phyloP scores from a whole-genome alignment of 2,888 invertebrate species.

The Liopterus haemorrhoidalis region DNA sequence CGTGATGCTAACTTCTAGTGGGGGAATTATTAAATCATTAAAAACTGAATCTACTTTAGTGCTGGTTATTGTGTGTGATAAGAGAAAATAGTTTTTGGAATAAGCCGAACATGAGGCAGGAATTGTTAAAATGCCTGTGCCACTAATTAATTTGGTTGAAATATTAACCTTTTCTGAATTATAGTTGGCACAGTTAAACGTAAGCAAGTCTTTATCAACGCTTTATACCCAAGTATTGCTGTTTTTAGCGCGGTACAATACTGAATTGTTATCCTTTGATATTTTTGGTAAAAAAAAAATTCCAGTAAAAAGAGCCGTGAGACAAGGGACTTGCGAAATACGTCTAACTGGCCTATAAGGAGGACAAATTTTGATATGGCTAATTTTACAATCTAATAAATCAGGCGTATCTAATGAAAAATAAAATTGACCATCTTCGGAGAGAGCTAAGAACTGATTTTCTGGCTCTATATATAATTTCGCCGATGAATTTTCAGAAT shows the following conservation, averaged over 20 bases:
- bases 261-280: not conserved
- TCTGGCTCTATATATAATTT: constrained; percentile 7
- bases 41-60: not conserved
- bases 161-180: no score
- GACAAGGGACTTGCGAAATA: constrained; percentile 10
- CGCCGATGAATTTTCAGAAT: no score
- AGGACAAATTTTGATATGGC: constrained; percentile 9
- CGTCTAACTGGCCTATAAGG: constrained; percentile 7
- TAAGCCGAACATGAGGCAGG: constrained; percentile 10
- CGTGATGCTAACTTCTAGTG: not conserved
- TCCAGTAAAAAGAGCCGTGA: constrained; percentile 7
- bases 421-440: constrained; percentile 13
- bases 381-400: constrained; percentile 1
- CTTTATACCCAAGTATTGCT: constrained; percentile 15
- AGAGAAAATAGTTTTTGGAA: constrained; percentile 7
- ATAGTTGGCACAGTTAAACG: no score
- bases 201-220: constrained; percentile 10
- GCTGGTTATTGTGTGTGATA: constrained; percentile 5
- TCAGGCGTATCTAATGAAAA: constrained; percentile 4
- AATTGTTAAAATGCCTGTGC: constrained; percentile 7
- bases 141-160: not conserved
- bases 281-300: constrained; percentile 7
- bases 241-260: constrained; percentile 10
- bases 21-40: constrained; percentile 6
- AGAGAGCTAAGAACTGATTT: constrained; percentile 6